phyloP scores from a whole-genome alignment of 2,113 vertebrate species.

The Antigone vipio region DNA sequence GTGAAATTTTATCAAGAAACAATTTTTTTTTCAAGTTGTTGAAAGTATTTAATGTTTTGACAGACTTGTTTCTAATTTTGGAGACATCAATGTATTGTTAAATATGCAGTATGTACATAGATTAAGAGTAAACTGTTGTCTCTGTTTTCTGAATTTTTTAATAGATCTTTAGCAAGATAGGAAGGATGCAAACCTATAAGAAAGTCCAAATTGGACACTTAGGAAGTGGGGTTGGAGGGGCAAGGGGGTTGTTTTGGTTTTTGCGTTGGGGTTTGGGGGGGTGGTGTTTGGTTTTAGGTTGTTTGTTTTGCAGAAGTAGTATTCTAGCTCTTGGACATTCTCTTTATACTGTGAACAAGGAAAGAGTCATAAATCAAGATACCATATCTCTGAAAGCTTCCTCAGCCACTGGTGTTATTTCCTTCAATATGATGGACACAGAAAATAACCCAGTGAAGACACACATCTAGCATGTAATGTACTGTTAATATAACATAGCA shows the following conservation, averaged over 20 bases:
- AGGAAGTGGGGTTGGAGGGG: background rate
- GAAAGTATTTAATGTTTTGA: background rate
- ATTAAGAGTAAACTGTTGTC: background rate
- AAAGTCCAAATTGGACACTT: background rate
- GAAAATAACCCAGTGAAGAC: background rate
- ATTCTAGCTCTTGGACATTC: background rate
- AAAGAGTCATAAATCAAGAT: background rate
- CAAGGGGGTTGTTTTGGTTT: background rate
- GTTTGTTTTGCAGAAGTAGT: background rate
- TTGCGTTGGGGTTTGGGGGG: background rate
- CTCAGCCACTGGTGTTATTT: background rate
- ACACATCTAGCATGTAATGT: background rate
- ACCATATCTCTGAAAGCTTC: background rate
- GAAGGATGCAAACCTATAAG: background rate
- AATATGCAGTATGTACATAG: background rate
- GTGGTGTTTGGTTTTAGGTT: background rate
- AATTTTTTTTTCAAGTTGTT: background rate
- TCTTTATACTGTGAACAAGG: background rate
- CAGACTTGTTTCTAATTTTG: background rate
- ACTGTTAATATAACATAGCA: background rate
- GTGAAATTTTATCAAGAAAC: background rate
- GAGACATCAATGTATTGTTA: background rate
- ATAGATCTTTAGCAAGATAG: background rate
- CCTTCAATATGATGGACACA: background rate
- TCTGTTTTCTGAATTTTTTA: background rate